A percentile compares a stretch with the other conserved stretches of the same genome.
Conservation (phyloP, 1,140 invertebrate genomes). For the Ditylenchus dipsaci region DNA sequence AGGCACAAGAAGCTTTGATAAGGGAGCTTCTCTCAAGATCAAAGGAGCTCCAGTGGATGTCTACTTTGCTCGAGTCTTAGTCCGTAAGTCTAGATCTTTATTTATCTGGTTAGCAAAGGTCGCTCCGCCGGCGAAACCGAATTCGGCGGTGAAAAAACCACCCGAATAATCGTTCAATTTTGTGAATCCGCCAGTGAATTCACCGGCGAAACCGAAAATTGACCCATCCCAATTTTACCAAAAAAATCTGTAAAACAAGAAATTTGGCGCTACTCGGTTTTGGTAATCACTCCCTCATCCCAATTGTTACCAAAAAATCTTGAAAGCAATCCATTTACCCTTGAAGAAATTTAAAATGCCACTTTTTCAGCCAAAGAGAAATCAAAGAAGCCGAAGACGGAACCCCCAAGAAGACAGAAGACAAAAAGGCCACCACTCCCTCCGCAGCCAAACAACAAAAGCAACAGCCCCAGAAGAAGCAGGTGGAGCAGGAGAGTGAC, state of each 20-base stretch:
- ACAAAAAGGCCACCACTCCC: neutral
- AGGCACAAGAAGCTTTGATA: constrained; percentile 14
- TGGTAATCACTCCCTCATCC: too few relatives aligned
- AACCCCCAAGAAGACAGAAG: neutral
- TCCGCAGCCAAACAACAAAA: neutral
- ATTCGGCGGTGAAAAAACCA: too few relatives aligned
- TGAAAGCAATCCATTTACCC: too few relatives aligned
- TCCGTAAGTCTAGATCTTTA: neutral
- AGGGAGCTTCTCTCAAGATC: constrained; percentile 12
- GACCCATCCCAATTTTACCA: neutral
- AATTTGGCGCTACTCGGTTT: neutral
- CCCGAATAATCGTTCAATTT: too few relatives aligned
- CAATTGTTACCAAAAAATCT: too few relatives aligned
- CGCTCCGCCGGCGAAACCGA: too few relatives aligned
- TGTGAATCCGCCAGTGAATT: too few relatives aligned
- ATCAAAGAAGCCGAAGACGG: neutral
- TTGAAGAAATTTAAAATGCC: neutral
- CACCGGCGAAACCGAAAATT: too few relatives aligned
- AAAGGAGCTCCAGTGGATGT: constrained; percentile 7
- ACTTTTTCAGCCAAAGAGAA: neutral
- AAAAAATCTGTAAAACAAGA: neutral
- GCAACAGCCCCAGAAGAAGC: neutral
- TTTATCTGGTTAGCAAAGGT: too few relatives aligned
- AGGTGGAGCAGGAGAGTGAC: neutral
- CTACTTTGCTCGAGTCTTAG: constrained; percentile 2